Conservation (phyloP, 92 coral and sea anemone genomes). For the Paramuricea clavata region DNA sequence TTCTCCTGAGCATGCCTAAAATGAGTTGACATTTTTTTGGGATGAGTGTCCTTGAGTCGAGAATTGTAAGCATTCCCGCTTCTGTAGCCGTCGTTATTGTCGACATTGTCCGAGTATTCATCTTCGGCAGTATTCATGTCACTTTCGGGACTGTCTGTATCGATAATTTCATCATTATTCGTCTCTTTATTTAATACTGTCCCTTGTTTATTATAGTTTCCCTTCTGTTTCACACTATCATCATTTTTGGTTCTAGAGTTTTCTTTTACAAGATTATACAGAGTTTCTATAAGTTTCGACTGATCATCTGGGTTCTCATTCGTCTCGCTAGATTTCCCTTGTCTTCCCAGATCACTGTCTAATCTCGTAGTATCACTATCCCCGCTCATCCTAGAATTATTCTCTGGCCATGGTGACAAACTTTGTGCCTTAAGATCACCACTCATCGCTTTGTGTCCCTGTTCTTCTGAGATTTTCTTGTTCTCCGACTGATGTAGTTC, state of each 20-base stretch:
- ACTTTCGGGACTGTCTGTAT: background rate
- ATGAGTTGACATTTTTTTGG: background rate
- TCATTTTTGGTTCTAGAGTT: background rate
- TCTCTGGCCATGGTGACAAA: slow-evolving; percentile 5
- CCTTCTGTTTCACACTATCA: background rate
- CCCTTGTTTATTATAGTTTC: background rate
- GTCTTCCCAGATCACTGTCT: background rate
- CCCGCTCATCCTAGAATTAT: background rate
- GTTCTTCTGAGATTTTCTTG: background rate
- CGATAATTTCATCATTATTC: background rate
- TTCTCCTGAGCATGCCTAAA: background rate
- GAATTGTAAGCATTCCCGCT: background rate
- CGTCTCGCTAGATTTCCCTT: background rate
- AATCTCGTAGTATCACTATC: background rate
- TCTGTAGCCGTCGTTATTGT: background rate
- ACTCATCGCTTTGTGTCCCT: background rate
- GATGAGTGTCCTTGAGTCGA: background rate
- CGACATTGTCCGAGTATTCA: background rate
- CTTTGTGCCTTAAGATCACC: background rate
- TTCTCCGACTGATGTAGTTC: background rate
- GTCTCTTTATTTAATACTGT: background rate
- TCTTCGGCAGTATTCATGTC: background rate
- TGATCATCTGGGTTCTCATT: background rate
- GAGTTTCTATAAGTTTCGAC: slow-evolving; percentile 30
- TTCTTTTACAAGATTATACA: slow-evolving; percentile 16